Percentiles rank a stretch among this genome's conserved stretches.
These are phyloP conservation scores for Thaumetopoea pityocampa DNA, from an alignment of 1,140 invertebrate species.

Conservation along the genomic window DNA sequence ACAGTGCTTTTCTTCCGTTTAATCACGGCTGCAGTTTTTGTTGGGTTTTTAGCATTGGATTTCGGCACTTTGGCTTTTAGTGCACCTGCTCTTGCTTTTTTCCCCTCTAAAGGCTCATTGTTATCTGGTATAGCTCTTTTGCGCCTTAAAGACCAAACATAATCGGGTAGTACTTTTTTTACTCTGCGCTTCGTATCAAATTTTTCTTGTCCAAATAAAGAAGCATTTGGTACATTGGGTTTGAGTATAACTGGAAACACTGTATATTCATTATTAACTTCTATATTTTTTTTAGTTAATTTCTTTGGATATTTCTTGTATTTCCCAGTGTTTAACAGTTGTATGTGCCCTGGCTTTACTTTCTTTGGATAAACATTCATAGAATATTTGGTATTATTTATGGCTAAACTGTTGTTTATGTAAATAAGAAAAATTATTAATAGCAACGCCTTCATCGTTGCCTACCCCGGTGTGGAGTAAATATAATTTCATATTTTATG, in stretches of 20 bases:
- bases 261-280: slow-evolving; percentile 18
- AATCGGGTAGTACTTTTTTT: slow-evolving; percentile 25
- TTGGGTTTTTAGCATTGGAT: no score
- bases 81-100: slow-evolving; percentile 4
- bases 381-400: slow-evolving; percentile 8
- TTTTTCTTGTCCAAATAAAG: slow-evolving; percentile 24
- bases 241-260: slow-evolving; percentile 17
- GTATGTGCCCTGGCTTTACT: slow-evolving; percentile 12
- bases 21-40: no score
- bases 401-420: slow-evolving; percentile 14
- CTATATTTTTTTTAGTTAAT: slow-evolving; percentile 4
- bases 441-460: slow-evolving; percentile 16
- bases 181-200: slow-evolving; percentile 27
- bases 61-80: slow-evolving; percentile 8
- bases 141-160: slow-evolving; percentile 11
- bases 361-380: slow-evolving; percentile 31
- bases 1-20: no score
- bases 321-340: slow-evolving; percentile 10
- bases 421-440: slow-evolving; percentile 17
- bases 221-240: slow-evolving; percentile 24
- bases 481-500: slow-evolving; percentile 31
- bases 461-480: neutral
- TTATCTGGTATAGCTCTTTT: slow-evolving; percentile 21
- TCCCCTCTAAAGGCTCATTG: neutral
- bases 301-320: slow-evolving; percentile 1